Base-by-base conservation (phyloP, 2,888 invertebrate genomes). In the Stenoptilia bipunctidactyla region DNA sequence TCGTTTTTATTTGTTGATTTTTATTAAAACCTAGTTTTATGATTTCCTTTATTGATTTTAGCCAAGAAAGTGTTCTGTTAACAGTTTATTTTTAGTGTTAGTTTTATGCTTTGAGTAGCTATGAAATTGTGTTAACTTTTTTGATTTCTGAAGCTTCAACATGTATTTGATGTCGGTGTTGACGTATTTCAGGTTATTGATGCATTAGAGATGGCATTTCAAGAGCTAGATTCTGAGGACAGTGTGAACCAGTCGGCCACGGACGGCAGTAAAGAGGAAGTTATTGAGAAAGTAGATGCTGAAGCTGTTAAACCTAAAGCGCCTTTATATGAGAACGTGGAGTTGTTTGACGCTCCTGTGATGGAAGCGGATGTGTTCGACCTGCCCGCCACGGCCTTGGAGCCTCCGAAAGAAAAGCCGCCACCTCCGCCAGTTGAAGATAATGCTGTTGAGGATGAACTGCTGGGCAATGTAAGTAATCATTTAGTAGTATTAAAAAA, bases 391-490 rank as follows among this genome's bases (percentile, higher is more conserved):
- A 86, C 86, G 58, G 79, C 71, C 33, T 48, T 89, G 56, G 91
- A 92, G 58, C 93, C 93, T 10, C 92, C 92, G n/a, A 92, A 89
- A 58, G 93, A 93, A 60, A 93, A 93, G 57, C 94, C 94, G 15
- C 94, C 94, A 1, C 94, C 94, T 9, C 92, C 92, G 1, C 92
- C 92, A 0, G 83, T 85, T 39, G 89, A 89, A 40, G 82, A 85
- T 36, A 50, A 43, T 9, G 53, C 50, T 4, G 77, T 75, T 10
- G 66, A 41, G 2, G 66, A 83, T 53, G 82, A 80, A 54, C 72
- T 86, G 41, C 68, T 77, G 34, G 76, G 75, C 46, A 79, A 73
- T 61, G 85, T 79, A 56, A 70, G 79, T 76, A 44, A n/a, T n/a
- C n/a, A n/a, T n/a, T n/a, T n/a, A n/a, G n/a, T n/a, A n/a, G n/a